Evolutionary conservation across 2,113 vertebrate genomes (phyloP).

Genomic region (Nothoprocta perdicaria): DNA sequence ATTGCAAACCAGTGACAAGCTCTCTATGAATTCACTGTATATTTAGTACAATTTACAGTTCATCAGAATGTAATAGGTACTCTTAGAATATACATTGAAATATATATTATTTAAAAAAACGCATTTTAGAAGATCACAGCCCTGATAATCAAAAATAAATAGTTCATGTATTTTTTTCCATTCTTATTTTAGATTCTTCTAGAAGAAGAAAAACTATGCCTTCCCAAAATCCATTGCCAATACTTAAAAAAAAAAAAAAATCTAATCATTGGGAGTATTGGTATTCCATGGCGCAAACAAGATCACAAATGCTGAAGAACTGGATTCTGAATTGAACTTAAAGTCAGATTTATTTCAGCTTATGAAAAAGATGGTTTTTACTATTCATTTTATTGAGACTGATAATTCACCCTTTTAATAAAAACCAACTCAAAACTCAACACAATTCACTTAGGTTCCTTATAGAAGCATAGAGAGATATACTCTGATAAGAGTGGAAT

Average conservation of each 20-base stretch:
- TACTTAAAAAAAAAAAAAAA: not conserved
- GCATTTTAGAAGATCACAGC: not conserved
- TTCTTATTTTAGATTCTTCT: not conserved
- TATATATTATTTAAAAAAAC: not conserved
- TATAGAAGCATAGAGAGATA: not conserved
- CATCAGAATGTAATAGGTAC: not conserved
- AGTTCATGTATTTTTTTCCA: not conserved
- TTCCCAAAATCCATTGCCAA: not conserved
- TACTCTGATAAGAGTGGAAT: not conserved
- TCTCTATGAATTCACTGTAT: not conserved
- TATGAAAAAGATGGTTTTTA: not conserved
- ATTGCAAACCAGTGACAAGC: not conserved
- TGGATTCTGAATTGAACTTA: conserved; percentile 50
- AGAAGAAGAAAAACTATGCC: not conserved
- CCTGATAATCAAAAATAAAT: not conserved
- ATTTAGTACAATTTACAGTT: not conserved
- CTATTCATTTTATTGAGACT: conserved; percentile 6
- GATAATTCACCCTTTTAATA: not conserved
- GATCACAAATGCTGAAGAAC: conserved; percentile 37
- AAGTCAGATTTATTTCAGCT: conserved; percentile 24
- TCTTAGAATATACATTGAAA: not conserved
- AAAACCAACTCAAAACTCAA: not conserved
- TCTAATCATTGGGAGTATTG: not conserved
- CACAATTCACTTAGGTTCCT: not conserved
- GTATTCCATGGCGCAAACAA: conserved; percentile 25